Conservation (phyloP, 2,888 invertebrate species). For the Hypercompe scribonia region DNA sequence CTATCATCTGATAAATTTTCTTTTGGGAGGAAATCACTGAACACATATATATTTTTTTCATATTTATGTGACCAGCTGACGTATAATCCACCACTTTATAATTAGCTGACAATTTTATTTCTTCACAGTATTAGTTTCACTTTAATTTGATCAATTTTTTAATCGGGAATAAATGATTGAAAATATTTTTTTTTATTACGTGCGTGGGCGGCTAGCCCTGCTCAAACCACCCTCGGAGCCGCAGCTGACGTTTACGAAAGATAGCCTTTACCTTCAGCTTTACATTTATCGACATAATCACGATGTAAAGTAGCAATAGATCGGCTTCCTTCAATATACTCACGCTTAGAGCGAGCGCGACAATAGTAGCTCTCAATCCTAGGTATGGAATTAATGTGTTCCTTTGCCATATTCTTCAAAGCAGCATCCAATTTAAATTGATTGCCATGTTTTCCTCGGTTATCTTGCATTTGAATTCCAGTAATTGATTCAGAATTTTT, state of each 20-base stretch:
- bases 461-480: slow-evolving; percentile 9
- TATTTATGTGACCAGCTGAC: too few relatives aligned
- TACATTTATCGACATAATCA: slow-evolving; percentile 12
- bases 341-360: slow-evolving; percentile 26
- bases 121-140: too few relatives aligned
- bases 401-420: slow-evolving; percentile 17
- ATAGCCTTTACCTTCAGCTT: background rate
- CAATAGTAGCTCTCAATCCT: slow-evolving; percentile 35
- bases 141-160: too few relatives aligned
- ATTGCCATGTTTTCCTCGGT: slow-evolving; percentile 20
- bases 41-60: too few relatives aligned
- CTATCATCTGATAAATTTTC: too few relatives aligned
- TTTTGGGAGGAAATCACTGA: too few relatives aligned
- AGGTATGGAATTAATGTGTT: slow-evolving; percentile 33
- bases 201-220: too few relatives aligned
- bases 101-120: too few relatives aligned
- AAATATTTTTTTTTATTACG: too few relatives aligned
- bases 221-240: too few relatives aligned
- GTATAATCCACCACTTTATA: too few relatives aligned
- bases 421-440: background rate
- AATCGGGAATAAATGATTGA: too few relatives aligned
- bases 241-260: background rate
- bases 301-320: slow-evolving; percentile 11
- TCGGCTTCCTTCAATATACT: slow-evolving; percentile 25
- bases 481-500: slow-evolving; percentile 5